Evolutionary conservation across 2,888 invertebrate species (phyloP).

Genomic region (Blera fallax): DNA sequence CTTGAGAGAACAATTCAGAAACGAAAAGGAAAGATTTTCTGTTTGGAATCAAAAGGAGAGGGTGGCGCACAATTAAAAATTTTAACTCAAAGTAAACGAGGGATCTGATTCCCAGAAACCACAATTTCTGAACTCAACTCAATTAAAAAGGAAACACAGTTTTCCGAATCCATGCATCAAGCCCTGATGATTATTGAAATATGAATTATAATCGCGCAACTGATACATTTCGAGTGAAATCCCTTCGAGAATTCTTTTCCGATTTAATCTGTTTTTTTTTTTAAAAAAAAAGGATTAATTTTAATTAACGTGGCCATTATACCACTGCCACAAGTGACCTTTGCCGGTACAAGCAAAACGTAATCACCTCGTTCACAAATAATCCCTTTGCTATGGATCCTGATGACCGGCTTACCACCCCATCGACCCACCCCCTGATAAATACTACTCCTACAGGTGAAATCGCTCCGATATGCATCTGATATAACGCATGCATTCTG

Average conservation of each 20-base stretch:
- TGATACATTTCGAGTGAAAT: neutral
- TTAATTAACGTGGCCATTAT: constrained; percentile 46
- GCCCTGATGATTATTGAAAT: neutral
- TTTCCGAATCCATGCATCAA: too few relatives aligned
- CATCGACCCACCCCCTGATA: neutral
- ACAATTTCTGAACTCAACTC: too few relatives aligned
- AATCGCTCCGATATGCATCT: constrained; percentile 22
- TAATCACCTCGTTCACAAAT: constrained; percentile 42
- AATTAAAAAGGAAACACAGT: too few relatives aligned
- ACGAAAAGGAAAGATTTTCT: too few relatives aligned
- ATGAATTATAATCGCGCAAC: neutral
- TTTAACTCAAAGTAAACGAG: too few relatives aligned
- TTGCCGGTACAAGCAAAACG: constrained; percentile 35
- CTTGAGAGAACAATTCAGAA: too few relatives aligned
- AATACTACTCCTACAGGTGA: neutral
- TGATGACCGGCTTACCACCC: constrained; percentile 15
- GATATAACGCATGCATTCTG: constrained; percentile 45
- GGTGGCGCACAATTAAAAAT: too few relatives aligned
- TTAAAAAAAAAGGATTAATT: constrained; percentile 7
- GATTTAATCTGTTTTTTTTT: neutral
- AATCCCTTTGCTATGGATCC: constrained; percentile 28
- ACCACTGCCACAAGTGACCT: constrained; percentile 31
- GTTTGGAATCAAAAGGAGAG: too few relatives aligned
- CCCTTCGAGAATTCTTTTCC: neutral
- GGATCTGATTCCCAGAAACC: too few relatives aligned